Evolutionary conservation across 2,113 vertebrate species (phyloP), one percentile per base, ranked within the genome.

Genomic region (Osmerus mordax): DNA sequence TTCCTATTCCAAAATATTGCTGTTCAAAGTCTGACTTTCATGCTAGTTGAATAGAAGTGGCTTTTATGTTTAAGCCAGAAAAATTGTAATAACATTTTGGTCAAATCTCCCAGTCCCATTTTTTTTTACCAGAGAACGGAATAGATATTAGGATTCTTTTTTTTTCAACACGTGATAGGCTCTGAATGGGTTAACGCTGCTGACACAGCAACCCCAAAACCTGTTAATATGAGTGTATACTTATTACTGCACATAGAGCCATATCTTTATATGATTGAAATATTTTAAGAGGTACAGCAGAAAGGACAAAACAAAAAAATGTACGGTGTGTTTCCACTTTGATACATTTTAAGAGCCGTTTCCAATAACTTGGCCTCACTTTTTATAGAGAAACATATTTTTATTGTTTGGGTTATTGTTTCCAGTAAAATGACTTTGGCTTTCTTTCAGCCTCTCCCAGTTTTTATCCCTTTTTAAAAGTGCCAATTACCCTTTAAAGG

Each of bases 401-500:
- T 88, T 85, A 87, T 89, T 79, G 85, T 87, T 75, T 74, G 77
- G 71, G 81, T 91, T 90, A 88, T 82, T 84, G 81, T 79, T 71
- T 77, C 81, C 80, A 85, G 77, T 89, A 84, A 90, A 88, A 79
- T 70, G 59, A 69, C 67, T 73, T 75, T 82, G 71, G 76, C 78
- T 86, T 89, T 67, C 66, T 83, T 81, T 87, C 74, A 82, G 71
- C 70, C 67, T 84, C 78, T 83, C 59, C 70, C 72, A 82, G 66
- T 73, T 83, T 91, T 89, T 81, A 87, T 87, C 67, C 71, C 85
- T 88, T 77, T 87, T 87, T 84, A 84, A 90, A 90, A 89, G 85
- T 90, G 84, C 75, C 87, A 90, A 89, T 90, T 92, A 91, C 86
- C 88, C 85, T 90, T 90, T 90, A 92, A 92, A 91, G 89, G 91